These are phyloP conservation scores for Salvelinus sp. DNA, from an alignment of 2,113 vertebrate genomes.

Conservation along the genomic window DNA sequence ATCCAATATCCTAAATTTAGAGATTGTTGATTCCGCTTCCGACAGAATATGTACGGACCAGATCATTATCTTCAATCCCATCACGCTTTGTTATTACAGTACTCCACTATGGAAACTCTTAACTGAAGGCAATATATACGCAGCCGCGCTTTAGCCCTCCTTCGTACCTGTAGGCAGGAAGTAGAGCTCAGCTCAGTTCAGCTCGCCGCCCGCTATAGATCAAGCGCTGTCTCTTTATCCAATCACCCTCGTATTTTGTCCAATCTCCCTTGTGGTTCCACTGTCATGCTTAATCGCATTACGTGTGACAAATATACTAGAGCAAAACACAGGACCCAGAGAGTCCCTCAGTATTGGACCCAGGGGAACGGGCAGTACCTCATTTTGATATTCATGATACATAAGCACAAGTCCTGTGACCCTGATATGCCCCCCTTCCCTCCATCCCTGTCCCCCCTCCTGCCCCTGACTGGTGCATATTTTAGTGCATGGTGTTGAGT, in stretches of 20 bases:
- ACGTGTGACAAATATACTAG: no score
- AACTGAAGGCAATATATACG: slow-evolving; percentile 15
- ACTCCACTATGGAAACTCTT: slow-evolving; percentile 19
- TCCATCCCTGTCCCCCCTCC: background rate
- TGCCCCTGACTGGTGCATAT: background rate
- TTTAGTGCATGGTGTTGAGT: background rate
- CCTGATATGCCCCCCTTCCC: background rate
- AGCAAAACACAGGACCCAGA: no score
- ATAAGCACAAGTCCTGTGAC: slow-evolving; percentile 21
- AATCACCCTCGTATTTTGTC: background rate
- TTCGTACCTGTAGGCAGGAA: slow-evolving; percentile 12
- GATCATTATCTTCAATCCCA: slow-evolving; percentile 32
- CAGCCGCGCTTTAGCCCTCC: slow-evolving; percentile 18
- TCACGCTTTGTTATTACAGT: slow-evolving; percentile 27
- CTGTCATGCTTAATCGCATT: slow-evolving; percentile 3
- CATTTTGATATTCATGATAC: slow-evolving; percentile 50
- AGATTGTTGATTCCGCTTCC: slow-evolving; percentile 51
- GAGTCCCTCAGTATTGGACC: slow-evolving; percentile 5
- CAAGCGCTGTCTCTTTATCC: slow-evolving; percentile 11
- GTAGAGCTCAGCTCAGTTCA: slow-evolving; percentile 1
- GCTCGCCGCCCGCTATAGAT: background rate
- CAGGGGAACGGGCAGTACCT: slow-evolving; percentile 51
- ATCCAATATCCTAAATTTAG: slow-evolving; percentile 55
- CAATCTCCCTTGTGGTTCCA: background rate
- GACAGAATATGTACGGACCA: slow-evolving; percentile 7